Base-by-base conservation (phyloP, 2,797 vertebrate species). In the Denticeps clupeoides region DNA sequence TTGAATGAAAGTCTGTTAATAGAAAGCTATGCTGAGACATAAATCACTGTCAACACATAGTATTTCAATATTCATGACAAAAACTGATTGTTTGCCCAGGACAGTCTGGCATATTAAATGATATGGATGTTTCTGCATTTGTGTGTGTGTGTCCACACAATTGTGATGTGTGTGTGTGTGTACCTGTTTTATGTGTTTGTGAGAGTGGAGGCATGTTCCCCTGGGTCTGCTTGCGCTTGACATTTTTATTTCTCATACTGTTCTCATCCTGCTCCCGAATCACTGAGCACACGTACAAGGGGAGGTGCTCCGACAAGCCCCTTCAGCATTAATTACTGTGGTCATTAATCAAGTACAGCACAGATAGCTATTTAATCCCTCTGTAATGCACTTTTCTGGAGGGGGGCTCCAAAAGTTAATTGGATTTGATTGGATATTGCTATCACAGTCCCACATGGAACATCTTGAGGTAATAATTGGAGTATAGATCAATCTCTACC, bases 281-380 rank as follows among this genome's bases (percentile, higher is more conserved):
- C 65, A 54, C 56, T 67, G 64, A 62, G 51, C 52, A 61, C 64
- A 72, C 59, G 67, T 72, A 68, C 60, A 61, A 60, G 54, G 72
- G 62, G 75, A 80, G 70, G 60, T 67, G 65, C 68, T 79, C 51
- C 65, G 67, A 75, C 72, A 77, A 75, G 78, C 72, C 74, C 79
- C 65, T 82, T 83, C 81, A 80, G 71, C 78, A 80, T 82, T 81
- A 83, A 84, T 86, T 86, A 86, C 72, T 65, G 68, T 48, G 62
- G 68, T 70, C 75, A 84, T 86, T 84, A 84, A 86, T 86, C 82
- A 85, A 59, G 70, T 74, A 58, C 68, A 68, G 67, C 68, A 71
- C 74, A 78, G 75, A 82, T 81, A 77, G 74, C 68, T 64, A 68
- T 66, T 72, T 80, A 82, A 83, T 81, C 72, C 71, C 68, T 71